phyloP scores from a whole-genome alignment of 2,113 vertebrate species.

The Mixornis gularis region DNA sequence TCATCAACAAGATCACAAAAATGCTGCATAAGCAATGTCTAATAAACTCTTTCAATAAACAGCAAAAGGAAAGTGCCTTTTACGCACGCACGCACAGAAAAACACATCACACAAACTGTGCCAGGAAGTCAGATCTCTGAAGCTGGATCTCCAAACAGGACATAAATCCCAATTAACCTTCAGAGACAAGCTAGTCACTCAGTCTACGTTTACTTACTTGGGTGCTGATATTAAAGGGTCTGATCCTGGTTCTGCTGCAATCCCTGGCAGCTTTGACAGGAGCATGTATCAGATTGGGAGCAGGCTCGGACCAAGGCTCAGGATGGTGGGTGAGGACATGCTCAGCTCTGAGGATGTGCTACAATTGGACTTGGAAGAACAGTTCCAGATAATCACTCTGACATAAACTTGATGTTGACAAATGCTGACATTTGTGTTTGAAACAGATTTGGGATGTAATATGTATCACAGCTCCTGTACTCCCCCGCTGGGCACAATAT shows the following conservation, averaged over 20 bases:
- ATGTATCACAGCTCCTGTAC: background rate
- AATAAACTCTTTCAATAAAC: conserved; percentile 20
- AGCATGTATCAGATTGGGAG: background rate
- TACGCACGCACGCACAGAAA: background rate
- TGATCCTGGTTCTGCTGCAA: background rate
- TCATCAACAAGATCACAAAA: conserved; percentile 36
- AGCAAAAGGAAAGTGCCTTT: background rate
- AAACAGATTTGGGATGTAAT: background rate
- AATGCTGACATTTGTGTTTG: background rate
- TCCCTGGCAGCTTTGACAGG: background rate
- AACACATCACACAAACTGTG: background rate
- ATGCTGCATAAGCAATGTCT: conserved; percentile 9
- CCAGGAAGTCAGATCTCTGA: background rate
- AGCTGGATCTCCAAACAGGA: background rate
- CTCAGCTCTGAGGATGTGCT: background rate
- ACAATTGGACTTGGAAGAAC: background rate
- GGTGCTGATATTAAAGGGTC: background rate
- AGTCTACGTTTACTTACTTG: fast-evolving
- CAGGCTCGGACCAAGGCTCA: fast-evolving
- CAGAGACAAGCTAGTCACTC: background rate
- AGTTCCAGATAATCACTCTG: background rate
- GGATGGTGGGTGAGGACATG: background rate
- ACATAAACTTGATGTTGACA: background rate
- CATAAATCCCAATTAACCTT: background rate
- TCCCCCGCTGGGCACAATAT: fast-evolving